phyloP scores from a whole-genome alignment of 2,888 invertebrate species.

The Chrysolina americana region DNA sequence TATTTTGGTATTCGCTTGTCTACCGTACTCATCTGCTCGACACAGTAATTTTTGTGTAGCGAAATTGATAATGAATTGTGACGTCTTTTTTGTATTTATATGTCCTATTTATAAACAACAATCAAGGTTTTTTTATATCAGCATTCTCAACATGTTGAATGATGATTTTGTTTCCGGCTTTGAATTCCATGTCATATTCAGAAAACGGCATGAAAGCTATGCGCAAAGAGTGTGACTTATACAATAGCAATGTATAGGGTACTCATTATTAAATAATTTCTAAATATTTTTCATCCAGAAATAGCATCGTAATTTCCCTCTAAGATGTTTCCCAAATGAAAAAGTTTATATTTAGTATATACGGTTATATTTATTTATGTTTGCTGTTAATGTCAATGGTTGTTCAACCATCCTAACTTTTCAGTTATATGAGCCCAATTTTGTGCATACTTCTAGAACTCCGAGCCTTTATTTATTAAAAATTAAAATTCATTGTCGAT shows the following conservation, averaged over 20 bases:
- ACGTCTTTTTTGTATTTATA: not conserved
- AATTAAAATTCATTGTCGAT: no score
- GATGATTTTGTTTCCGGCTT: not conserved
- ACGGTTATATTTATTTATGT: no score
- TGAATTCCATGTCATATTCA: not conserved
- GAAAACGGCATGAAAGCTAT: not conserved
- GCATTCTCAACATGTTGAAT: conserved; percentile 1
- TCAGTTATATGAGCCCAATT: no score
- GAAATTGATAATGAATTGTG: not conserved
- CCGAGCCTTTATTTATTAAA: no score
- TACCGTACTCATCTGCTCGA: no score
- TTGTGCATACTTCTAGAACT: no score
- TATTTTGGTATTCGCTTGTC: no score
- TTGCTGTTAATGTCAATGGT: no score
- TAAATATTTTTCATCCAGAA: not conserved
- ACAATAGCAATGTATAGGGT: not conserved
- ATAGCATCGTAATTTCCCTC: no score
- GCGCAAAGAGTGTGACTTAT: not conserved
- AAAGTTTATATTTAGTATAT: no score
- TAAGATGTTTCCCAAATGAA: no score
- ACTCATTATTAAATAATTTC: not conserved
- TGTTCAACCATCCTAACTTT: no score
- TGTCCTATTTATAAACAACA: not conserved
- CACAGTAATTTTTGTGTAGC: conserved; percentile 1
- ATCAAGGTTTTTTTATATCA: conserved; percentile 11